phyloP scores from a whole-genome alignment of 2,797 vertebrate species.

The Sarcophilus harrisii region DNA sequence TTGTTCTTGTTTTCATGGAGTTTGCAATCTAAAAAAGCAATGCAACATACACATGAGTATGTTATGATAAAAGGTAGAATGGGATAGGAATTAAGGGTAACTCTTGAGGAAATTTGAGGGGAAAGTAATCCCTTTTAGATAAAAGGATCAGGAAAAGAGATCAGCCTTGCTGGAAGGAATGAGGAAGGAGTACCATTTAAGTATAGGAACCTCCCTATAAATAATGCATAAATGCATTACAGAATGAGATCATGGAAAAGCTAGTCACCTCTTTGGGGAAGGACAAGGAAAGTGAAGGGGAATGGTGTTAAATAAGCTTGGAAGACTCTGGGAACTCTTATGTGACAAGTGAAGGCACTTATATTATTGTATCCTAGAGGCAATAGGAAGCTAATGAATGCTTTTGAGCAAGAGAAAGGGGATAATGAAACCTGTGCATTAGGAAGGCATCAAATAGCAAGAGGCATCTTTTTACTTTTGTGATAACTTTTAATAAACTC shows the following conservation, averaged over 20 bases:
- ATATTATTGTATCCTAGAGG: background rate
- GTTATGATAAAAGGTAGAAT: background rate
- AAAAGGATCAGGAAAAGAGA: background rate
- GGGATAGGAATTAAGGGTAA: background rate
- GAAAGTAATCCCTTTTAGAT: background rate
- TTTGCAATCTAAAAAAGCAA: background rate
- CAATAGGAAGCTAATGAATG: background rate
- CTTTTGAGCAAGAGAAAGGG: background rate
- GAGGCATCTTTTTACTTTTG: background rate
- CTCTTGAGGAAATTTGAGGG: background rate
- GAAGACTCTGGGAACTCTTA: background rate
- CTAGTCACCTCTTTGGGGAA: background rate
- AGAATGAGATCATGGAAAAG: background rate
- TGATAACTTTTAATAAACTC: background rate
- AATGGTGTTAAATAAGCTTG: background rate
- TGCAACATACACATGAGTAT: background rate
- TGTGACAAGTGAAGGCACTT: background rate
- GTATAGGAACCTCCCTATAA: background rate
- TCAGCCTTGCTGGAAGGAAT: background rate
- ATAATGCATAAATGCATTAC: background rate
- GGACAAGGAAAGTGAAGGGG: background rate
- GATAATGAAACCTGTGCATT: background rate
- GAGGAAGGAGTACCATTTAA: background rate
- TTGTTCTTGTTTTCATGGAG: background rate
- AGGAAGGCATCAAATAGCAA: background rate